Evolutionary conservation across 2,113 vertebrate genomes (phyloP), one percentile per base, ranked within the genome.

Genomic region (Lota lota): DNA sequence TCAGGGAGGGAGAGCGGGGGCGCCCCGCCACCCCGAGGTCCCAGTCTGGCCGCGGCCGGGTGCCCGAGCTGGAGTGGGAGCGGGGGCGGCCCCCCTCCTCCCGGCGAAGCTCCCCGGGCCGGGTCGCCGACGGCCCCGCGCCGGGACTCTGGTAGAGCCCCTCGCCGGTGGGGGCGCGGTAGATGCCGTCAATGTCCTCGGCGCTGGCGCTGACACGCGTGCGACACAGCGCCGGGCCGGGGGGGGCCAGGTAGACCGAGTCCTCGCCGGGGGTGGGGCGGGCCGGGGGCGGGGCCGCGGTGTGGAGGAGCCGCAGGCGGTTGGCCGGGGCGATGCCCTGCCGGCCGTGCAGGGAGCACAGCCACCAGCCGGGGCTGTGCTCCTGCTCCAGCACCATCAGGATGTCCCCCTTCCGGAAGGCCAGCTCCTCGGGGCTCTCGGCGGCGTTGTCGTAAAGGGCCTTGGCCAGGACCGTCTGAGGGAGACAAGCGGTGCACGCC

Each of bases 321-420:
- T 97, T 97, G 67, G 94, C 95, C 0, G 95, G 95, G 63, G 94
- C 95, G 1, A 97, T 96, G 24, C 95, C 95, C 82, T 95, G 94
- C 33, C 94, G 90, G 8, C 95, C 95, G 0, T 94, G 94, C 59
- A 97, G 83, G 4, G 95, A 95, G 78, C 95, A 97, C 11, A 95
- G 91, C 95, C 95, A 97, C 85, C 95, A 96, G 0, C 94, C 92
- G 24, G 92, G 76, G 54, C 93, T 58, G 88, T 92, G 74, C 80
- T 95, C 93, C 70, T 88, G 87, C 66, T 95, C 93, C 18, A 97
- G 89, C 18, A 96, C 95, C 89, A 95, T 94, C 20, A 97, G 88
- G 70, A 96, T 95, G n/a, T 97, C 95, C 0, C 95, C 95, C 77
- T 95, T 92, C n/a, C 94, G 91, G 80, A 97, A 97, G 18, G 94